Evolutionary conservation across 2,888 invertebrate species (phyloP).

Genomic region (Gastrophysa polygoni): DNA sequence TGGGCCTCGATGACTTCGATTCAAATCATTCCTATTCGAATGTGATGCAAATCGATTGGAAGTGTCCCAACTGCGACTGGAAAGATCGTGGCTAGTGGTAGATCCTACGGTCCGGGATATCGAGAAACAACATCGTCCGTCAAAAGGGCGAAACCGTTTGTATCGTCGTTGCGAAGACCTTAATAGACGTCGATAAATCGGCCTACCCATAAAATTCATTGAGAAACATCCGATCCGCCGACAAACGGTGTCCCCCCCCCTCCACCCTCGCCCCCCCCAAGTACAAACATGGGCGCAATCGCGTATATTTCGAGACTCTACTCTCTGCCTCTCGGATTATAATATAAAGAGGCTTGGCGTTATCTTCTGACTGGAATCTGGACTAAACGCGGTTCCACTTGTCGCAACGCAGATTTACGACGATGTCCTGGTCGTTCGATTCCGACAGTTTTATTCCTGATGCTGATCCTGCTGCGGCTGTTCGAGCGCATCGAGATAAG

Average conservation of each 20-base stretch:
- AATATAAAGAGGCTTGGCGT: conserved; percentile 51
- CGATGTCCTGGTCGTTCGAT: conserved; percentile 36
- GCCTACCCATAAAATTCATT: conserved; percentile 22
- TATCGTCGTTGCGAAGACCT: no score
- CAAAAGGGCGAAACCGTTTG: no score
- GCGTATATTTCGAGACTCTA: not conserved
- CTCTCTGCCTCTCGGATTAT: conserved; percentile 21
- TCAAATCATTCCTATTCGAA: no score
- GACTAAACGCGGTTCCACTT: conserved; percentile 51
- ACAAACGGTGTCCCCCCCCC: conserved; percentile 12
- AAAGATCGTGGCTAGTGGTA: no score
- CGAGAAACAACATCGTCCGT: no score
- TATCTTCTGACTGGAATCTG: conserved; percentile 53
- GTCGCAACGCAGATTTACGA: conserved; percentile 51
- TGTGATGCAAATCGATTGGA: no score
- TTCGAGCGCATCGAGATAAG: not conserved
- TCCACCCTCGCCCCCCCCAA: conserved; percentile 2
- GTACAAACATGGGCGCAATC: conserved; percentile 4
- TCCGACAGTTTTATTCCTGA: conserved; percentile 27
- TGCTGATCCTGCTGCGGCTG: conserved; percentile 6
- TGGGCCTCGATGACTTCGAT: not conserved
- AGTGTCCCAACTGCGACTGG: no score
- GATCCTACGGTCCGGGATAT: no score
- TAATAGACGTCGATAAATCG: conserved; percentile 6
- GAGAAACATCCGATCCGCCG: conserved; percentile 16